Base-by-base conservation (phyloP, 2,888 invertebrate species). In the Megastigmus dorsalis region DNA sequence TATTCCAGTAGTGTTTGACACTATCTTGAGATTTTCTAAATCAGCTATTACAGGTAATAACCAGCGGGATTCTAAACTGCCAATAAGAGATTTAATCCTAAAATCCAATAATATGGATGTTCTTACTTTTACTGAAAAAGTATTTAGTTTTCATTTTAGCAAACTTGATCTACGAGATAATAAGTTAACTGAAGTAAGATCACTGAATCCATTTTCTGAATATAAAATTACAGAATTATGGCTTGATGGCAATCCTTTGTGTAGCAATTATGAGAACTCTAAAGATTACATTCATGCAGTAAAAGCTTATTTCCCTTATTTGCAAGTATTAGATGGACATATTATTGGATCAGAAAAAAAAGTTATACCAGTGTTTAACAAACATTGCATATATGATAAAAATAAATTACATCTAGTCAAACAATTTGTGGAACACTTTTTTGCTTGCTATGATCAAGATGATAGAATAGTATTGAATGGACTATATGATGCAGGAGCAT, bases 211-310 rank as follows among this genome's bases (percentile, higher is more conserved):
- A 59, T 87, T 88, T 54, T 76, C 79, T 3, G 86, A 88, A 28
- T 85, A 80, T 33, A 84, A 83, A 65, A 84, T 88, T 50, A 85
- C 83, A 4, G 87, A 88, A 76, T 66, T 88, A 0, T 87, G 84
- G 84, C 73, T 88, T 2, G 87, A 88, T 75, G 87, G 87, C 0
- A 88, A 88, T 81, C 88, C 88, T 2, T 54, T 88, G 3, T 88
- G 88, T 20, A 23, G 66, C 0, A 81, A 78, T 23, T 88, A 84
- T 20, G 66, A 45, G 0, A 81, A 71, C 0, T 45, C 81, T 3
- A 82, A 85, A 23, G 86, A 86, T 10, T 88, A 88, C 36, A 74
- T 88, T 18, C 74, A 79, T 36, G 82, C 82, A 0, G 84, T 85
- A 0, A 84, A 82, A 63, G 74, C 72, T 2, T 57, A 84, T n/a